Base-by-base conservation (phyloP, 2,113 vertebrate genomes). In the Chaetorhynchus papuensis region DNA sequence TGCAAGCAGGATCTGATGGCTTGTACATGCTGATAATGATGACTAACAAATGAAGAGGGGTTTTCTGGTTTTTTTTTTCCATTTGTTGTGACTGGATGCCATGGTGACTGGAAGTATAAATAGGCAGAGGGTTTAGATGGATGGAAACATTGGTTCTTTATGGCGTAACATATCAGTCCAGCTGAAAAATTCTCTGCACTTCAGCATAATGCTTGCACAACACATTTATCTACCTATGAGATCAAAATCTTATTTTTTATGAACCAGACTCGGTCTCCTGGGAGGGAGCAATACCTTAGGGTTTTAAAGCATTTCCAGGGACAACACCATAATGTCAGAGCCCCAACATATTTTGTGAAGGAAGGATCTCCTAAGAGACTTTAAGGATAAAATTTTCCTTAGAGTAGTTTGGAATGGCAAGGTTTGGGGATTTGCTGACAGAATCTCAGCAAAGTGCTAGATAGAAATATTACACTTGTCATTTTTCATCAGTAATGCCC, bases 391-490 rank as follows among this genome's bases (percentile, higher is more conserved):
- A 79, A 65, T 61, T 27, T 82, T 49, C 4, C 47, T 88, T 64
- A 49, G n/a, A 91, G n/a, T 56, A 64, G 41, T 56, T 82, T 64
- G 63, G 33, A 82, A 54, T 16, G n/a, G 21, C 30, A 61, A 39
- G 21, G 30, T 79, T 93, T 89, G 53, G 66, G 35, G 63, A 72
- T 89, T 90, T 92, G 42, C 53, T 85, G 80, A 63, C 39, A 80
- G 68, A 91, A 88, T 59, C 39, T 82, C 83, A 90, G 65, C 8
- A 21, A 90, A 93, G 50, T 64, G 65, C 45, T 91, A 41, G 31
- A 50, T 70, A 87, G 82, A 95, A 96, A 78, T 87, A 92, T 66
- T 92, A 90, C 77, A 65, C 74, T 87, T 85, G 76, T 89, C 87
- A 64, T 81, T 96, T 92, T 93, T 91, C 45, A 80, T 91, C 76